A percentile compares a stretch with the other conserved stretches of the same genome.
Conservation (phyloP, 1,140 invertebrate genomes). For the Probaryconus sp. region DNA sequence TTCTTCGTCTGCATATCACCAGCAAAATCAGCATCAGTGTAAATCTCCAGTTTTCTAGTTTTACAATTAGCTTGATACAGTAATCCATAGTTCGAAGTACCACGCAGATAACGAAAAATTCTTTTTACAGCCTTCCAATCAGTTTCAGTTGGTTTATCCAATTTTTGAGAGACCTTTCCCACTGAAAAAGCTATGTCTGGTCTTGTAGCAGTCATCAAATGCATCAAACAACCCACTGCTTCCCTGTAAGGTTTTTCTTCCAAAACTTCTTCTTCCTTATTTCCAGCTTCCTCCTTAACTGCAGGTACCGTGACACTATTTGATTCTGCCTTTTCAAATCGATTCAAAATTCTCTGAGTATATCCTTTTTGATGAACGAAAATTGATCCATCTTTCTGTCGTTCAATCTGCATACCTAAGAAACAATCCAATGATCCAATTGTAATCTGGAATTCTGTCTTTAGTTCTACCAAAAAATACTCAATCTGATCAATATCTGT, state of each 20-base stretch:
- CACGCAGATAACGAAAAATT: constrained; percentile 70
- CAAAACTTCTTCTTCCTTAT: too few species aligned
- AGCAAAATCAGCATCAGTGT: constrained; percentile 73
- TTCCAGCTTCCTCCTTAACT: not conserved
- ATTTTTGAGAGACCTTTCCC: not conserved
- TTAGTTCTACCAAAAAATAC: not conserved
- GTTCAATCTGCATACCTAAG: constrained; percentile 13
- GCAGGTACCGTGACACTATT: constrained; percentile 1
- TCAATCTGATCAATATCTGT: constrained; percentile 4
- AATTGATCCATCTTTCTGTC: constrained; percentile 4
- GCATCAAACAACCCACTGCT: constrained; percentile 67
- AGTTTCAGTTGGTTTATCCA: constrained; percentile 36
- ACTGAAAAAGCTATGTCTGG: constrained; percentile 68
- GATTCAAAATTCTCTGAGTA: not conserved
- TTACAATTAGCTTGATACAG: constrained; percentile 10
- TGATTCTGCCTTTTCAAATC: constrained; percentile 19
- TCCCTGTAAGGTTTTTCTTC: constrained; percentile 56
- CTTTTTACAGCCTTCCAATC: constrained; percentile 68
- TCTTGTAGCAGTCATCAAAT: constrained; percentile 64
- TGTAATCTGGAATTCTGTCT: constrained; percentile 12
- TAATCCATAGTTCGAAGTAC: constrained; percentile 53
- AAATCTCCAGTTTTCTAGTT: constrained; percentile 6
- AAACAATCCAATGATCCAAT: not conserved
- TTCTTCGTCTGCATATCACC: constrained; percentile 63
- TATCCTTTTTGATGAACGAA: constrained; percentile 4